A percentile compares a stretch with the other conserved stretches of the same genome.
These are phyloP conservation scores for Eudorcas thomsonii DNA, from an alignment of 2,113 vertebrate species.

Conservation along the genomic window DNA sequence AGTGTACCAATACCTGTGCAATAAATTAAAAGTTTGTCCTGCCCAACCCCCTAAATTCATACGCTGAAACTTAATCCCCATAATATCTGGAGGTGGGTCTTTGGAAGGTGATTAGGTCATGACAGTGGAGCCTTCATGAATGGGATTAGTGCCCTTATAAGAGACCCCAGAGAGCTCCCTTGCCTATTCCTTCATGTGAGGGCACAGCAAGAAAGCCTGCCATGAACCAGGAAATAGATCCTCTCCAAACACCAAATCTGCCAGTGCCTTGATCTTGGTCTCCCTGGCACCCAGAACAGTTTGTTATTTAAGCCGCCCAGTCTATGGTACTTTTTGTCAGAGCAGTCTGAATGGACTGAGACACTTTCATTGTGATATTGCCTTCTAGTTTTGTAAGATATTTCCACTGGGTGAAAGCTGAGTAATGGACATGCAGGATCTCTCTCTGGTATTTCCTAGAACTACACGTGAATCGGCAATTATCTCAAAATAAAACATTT, in stretches of 20 bases:
- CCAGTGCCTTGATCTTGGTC: neutral
- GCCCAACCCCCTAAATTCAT: neutral
- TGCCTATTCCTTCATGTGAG: neutral
- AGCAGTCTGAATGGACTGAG: neutral
- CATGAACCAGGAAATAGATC: neutral
- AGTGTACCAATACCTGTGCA: neutral
- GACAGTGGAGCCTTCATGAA: neutral
- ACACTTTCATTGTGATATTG: neutral
- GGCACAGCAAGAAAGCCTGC: neutral
- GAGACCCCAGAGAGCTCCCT: neutral
- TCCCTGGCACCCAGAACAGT: neutral
- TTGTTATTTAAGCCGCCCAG: neutral
- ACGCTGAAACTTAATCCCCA: neutral
- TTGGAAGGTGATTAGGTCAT: neutral
- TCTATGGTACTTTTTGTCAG: neutral
- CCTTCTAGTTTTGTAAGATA: neutral
- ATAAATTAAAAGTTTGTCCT: neutral
- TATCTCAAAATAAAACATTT: neutral
- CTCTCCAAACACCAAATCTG: neutral
- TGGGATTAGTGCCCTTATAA: neutral
- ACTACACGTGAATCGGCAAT: neutral
- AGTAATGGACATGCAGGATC: neutral
- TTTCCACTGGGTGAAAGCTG: neutral
- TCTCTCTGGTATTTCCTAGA: neutral
- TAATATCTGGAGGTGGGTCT: neutral